A percentile compares a stretch with the other conserved stretches of the same genome.
phyloP scores from a whole-genome alignment of 2,797 vertebrate genomes.

The Sebastes kiyomatsui region DNA sequence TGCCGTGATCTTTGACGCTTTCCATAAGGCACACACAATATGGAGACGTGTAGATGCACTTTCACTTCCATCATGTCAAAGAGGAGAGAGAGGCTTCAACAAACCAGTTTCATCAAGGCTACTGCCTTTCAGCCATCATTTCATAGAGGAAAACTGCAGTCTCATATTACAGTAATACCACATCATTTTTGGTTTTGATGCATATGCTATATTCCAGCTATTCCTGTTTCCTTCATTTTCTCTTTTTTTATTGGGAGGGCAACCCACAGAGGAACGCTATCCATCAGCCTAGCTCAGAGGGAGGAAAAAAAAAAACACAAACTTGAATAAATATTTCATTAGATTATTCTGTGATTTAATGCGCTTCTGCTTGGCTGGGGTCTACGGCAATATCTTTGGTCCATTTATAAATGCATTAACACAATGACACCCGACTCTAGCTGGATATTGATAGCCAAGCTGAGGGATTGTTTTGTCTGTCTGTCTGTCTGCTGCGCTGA shows the following conservation, averaged over 20 bases:
- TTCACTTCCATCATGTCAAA: conserved; percentile 39
- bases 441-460: conserved; percentile 68
- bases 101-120: conserved; percentile 40
- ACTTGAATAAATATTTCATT: conserved; percentile 80
- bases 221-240: conserved; percentile 29
- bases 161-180: conserved; percentile 16
- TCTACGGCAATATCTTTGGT: conserved; percentile 74
- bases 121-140: conserved; percentile 19
- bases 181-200: conserved; percentile 17
- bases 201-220: conserved; percentile 4
- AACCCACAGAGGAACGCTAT: conserved; percentile 55
- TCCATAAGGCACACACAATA: conserved; percentile 60
- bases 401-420: conserved; percentile 82
- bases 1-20: conserved; percentile 70
- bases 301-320: conserved; percentile 63
- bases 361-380: conserved; percentile 68
- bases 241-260: conserved; percentile 26
- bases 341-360: conserved; percentile 80
- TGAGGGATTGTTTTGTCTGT: conserved; percentile 45
- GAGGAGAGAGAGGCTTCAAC: conserved; percentile 7
- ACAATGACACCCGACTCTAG: conserved; percentile 71
- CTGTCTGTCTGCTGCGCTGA: conserved; percentile 48
- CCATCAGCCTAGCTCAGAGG: conserved; percentile 54
- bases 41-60: conserved; percentile 50
- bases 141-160: conserved; percentile 10